Evolutionary conservation across 2,113 vertebrate species (phyloP).

Genomic region (Mionectes macconnelli): DNA sequence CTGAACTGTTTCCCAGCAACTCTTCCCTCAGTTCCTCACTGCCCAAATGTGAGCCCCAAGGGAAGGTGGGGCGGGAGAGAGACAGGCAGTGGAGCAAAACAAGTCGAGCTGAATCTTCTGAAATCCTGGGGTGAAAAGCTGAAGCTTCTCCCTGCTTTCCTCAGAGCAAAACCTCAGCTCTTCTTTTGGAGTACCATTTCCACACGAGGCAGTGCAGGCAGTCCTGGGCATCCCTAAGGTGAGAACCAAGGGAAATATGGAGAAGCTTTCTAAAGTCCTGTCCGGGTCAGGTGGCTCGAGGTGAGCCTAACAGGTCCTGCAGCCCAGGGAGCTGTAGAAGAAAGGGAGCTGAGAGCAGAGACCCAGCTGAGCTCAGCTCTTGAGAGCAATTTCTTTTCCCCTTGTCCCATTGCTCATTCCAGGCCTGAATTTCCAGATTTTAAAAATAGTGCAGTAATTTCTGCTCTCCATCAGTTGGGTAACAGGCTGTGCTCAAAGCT

Average conservation of each 20-base stretch:
- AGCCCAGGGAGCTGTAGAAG: not conserved
- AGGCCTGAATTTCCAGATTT: not conserved
- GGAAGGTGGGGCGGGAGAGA: not conserved
- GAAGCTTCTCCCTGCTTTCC: not conserved
- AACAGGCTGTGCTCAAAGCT: not conserved
- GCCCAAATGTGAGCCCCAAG: not conserved
- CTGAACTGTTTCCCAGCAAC: conserved; percentile 54
- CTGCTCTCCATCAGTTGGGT: not conserved
- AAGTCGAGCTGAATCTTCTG: not conserved
- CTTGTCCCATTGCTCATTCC: not conserved
- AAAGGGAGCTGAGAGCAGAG: not conserved
- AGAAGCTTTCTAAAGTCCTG: not conserved
- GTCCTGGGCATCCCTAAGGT: not conserved
- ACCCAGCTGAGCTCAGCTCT: not conserved
- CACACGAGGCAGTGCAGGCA: not conserved
- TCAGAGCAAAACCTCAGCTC: not conserved
- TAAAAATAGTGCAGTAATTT: not conserved
- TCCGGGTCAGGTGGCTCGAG: accelerated
- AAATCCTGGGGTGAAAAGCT: not conserved
- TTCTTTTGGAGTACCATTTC: not conserved
- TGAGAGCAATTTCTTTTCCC: not conserved
- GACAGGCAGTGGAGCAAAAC: not conserved
- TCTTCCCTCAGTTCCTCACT: not conserved
- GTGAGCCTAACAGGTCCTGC: not conserved
- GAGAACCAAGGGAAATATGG: not conserved